Evolutionary conservation across 2,797 vertebrate genomes (phyloP).

Genomic region (Anomalospiza imberbis): DNA sequence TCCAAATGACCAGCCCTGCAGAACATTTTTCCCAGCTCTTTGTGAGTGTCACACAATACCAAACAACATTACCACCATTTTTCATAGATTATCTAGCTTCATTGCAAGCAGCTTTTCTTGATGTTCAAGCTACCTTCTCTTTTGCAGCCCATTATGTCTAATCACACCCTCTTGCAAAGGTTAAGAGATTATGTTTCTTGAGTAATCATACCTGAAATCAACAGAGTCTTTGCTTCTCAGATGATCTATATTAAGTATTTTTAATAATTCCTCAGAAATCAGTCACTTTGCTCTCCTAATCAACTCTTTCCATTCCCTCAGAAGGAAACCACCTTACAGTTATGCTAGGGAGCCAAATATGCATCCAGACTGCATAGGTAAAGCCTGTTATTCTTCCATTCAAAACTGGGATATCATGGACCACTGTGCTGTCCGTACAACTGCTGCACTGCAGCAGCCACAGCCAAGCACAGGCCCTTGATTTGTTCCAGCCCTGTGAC

Average conservation of each 20-base stretch:
- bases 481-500: background rate
- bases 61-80: background rate
- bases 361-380: background rate
- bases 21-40: background rate
- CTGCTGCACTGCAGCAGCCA: background rate
- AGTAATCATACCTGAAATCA: background rate
- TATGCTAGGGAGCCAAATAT: background rate
- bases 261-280: background rate
- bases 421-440: background rate
- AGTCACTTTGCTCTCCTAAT: background rate
- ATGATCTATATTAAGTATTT: background rate
- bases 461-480: background rate
- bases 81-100: background rate
- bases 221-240: background rate
- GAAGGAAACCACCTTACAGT: background rate
- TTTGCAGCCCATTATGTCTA: background rate
- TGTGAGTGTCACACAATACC: background rate
- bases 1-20: background rate
- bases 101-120: background rate
- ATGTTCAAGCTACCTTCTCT: background rate
- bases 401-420: accelerated
- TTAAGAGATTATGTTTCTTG: background rate
- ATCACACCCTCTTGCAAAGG: background rate
- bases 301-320: background rate
- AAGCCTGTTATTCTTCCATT: background rate